These are phyloP conservation scores for Arrhopalites spinosus DNA, from an alignment of 2,888 invertebrate species.

Conservation along the genomic window DNA sequence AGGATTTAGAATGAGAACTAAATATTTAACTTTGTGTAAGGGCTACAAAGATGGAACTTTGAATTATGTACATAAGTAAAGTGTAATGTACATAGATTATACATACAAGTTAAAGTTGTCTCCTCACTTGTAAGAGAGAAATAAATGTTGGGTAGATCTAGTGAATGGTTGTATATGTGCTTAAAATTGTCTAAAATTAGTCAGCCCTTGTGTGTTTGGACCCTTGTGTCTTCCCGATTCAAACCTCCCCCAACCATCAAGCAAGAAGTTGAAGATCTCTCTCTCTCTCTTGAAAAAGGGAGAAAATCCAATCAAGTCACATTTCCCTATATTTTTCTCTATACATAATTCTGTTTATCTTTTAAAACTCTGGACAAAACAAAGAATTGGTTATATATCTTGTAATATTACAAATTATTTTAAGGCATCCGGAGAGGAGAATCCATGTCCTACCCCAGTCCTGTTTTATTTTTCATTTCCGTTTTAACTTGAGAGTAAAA, in stretches of 20 bases:
- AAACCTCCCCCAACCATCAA: constrained; percentile 46
- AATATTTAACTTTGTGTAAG: constrained; percentile 23
- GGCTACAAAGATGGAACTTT: background rate
- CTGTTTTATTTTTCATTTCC: no score
- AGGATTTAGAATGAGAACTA: constrained; percentile 18
- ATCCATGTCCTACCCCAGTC: no score
- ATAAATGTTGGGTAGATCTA: background rate
- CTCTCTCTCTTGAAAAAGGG: background rate
- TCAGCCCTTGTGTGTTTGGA: constrained; percentile 42
- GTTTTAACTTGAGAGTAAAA: no score
- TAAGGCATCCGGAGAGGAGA: no score
- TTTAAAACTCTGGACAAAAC: no score
- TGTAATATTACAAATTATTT: no score
- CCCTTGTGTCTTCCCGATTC: constrained; percentile 50
- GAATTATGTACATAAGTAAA: background rate
- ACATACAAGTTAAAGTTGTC: background rate
- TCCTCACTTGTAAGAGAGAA: background rate
- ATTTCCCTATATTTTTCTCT: constrained; percentile 30
- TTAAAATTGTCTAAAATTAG: constrained; percentile 54
- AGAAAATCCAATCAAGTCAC: constrained; percentile 42
- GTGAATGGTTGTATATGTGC: constrained; percentile 8
- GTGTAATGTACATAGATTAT: background rate
- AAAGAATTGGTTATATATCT: no score
- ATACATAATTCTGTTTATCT: constrained; percentile 20
- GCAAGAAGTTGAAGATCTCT: constrained; percentile 9